These are phyloP conservation scores for Tiliacea aurago DNA, from an alignment of 2,888 invertebrate species.

Conservation along the genomic window DNA sequence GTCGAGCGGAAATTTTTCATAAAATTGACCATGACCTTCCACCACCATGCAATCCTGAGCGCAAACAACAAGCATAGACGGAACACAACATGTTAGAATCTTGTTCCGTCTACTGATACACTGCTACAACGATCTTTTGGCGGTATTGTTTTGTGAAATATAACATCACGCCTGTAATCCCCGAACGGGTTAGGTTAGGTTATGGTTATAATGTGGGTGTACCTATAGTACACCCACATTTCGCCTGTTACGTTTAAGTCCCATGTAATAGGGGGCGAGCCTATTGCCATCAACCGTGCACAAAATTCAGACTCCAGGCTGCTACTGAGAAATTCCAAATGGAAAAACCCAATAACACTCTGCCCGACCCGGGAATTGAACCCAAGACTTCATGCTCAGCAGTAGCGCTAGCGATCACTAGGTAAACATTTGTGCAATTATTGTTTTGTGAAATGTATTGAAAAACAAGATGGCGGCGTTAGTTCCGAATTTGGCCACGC, in stretches of 20 bases:
- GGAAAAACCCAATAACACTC: not conserved
- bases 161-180: too few species aligned
- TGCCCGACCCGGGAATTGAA: not conserved
- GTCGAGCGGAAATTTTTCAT: not conserved
- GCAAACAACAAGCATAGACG: slow-evolving; percentile 24
- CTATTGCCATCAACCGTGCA: not conserved
- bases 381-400: not conserved
- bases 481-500: not conserved
- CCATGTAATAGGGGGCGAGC: not conserved
- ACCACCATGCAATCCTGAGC: slow-evolving; percentile 4
- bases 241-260: not conserved
- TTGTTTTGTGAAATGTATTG: not conserved
- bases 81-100: not conserved
- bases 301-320: not conserved
- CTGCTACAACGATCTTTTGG: slow-evolving; percentile 4
- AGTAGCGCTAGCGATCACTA: not conserved
- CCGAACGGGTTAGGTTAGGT: too few species aligned
- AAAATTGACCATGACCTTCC: slow-evolving; percentile 5
- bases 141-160: not conserved
- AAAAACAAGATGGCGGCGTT: not conserved
- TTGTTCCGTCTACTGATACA: not conserved
- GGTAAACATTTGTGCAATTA: not conserved
- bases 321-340: not conserved
- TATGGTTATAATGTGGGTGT: too few species aligned
- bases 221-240: not conserved